Conservation (phyloP, 2,113 vertebrate genomes). For the Podarcis cretensis region DNA sequence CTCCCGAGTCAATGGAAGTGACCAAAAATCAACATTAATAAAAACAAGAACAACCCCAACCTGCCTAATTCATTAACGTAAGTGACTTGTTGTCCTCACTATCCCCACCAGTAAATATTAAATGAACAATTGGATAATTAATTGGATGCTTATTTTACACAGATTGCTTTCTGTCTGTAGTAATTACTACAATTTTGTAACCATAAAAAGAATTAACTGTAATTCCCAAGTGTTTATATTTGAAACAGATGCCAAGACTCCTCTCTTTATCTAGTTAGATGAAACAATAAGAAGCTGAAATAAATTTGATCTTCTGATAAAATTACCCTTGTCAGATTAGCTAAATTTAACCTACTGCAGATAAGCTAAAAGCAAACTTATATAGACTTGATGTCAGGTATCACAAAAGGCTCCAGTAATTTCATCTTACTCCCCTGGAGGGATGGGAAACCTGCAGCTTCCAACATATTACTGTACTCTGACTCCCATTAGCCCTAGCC, state of each 20-base stretch:
- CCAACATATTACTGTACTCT: no score
- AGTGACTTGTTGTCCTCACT: background rate
- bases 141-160: conserved; percentile 10
- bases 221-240: conserved; percentile 9
- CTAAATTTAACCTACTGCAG: background rate
- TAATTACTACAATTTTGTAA: background rate
- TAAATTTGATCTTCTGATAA: background rate
- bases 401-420: no score
- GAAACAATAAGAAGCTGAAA: conserved; percentile 3
- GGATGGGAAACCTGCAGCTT: no score
- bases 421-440: no score
- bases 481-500: no score
- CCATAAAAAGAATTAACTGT: background rate
- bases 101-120: background rate
- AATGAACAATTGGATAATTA: background rate
- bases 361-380: background rate
- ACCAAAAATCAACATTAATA: background rate
- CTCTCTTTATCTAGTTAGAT: background rate
- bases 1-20: background rate
- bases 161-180: background rate
- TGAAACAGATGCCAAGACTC: background rate
- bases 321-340: background rate
- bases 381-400: background rate
- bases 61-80: no score
- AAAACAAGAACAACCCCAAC: background rate